Percentiles rank a stretch among this genome's conserved stretches.
phyloP scores from a whole-genome alignment of 2,888 invertebrate genomes.

The Diaphora mendica region DNA sequence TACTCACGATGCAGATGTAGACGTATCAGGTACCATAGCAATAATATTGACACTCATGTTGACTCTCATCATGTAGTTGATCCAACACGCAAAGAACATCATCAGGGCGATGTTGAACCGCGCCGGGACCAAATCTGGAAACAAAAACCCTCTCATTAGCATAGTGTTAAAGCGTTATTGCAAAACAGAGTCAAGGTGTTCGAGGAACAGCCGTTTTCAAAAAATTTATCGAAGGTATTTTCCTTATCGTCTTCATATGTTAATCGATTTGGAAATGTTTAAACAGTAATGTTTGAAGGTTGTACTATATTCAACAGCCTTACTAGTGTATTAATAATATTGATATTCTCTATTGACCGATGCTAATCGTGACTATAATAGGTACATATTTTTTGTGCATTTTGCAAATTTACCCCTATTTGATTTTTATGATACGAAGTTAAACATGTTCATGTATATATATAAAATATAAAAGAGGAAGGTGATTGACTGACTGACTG shows the following conservation, averaged over 20 bases:
- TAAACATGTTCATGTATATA: no score
- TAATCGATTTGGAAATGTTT: conserved; percentile 33
- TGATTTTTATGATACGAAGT: neutral
- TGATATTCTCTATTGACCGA: neutral
- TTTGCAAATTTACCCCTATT: neutral
- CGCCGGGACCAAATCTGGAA: conserved; percentile 77
- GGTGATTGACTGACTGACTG: no score
- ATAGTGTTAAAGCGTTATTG: conserved; percentile 18
- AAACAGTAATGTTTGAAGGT: conserved; percentile 28
- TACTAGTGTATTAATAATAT: conserved; percentile 1
- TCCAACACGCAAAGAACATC: conserved; percentile 91
- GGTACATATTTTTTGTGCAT: no score
- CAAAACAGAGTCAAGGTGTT: conserved; percentile 24
- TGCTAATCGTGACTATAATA: neutral
- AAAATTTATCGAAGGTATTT: conserved; percentile 32
- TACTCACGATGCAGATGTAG: conserved; percentile 73
- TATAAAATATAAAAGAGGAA: no score
- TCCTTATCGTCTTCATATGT: conserved; percentile 37
- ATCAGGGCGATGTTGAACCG: conserved; percentile 86
- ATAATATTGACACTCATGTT: conserved; percentile 92
- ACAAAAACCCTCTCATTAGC: conserved; percentile 37
- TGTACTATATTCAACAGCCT: conserved; percentile 19
- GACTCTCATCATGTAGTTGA: conserved; percentile 91
- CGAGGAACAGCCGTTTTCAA: conserved; percentile 24
- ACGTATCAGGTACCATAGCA: conserved; percentile 88